Evolutionary conservation across 2,113 vertebrate species (phyloP).

Genomic region (Gorsachius goisagi): DNA sequence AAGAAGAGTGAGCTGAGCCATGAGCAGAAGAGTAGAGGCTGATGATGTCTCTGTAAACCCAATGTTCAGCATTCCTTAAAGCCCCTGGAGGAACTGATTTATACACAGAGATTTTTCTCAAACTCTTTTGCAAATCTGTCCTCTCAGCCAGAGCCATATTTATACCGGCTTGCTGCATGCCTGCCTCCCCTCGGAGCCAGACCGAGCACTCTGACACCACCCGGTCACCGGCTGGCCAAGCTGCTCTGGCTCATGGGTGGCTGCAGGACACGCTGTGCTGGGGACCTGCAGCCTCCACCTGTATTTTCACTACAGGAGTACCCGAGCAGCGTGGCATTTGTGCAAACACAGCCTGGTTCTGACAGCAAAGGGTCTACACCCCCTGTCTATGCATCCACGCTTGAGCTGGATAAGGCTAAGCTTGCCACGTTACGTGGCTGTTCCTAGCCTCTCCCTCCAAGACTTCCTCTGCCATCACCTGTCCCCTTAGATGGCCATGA

Average conservation of each 20-base stretch:
- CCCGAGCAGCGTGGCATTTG: accelerated
- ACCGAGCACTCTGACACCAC: accelerated
- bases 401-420: not conserved
- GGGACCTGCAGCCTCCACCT: not conserved
- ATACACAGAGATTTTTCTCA: not conserved
- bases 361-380: not conserved
- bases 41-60: not conserved
- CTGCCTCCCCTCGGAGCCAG: not conserved
- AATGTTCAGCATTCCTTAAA: not conserved
- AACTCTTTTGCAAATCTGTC: not conserved
- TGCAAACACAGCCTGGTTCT: not conserved
- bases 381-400: not conserved
- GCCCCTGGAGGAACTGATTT: not conserved
- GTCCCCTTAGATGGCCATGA: not conserved
- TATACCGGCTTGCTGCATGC: accelerated
- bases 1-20: not conserved
- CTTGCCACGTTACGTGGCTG: accelerated
- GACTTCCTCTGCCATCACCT: not conserved
- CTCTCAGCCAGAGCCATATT: not conserved
- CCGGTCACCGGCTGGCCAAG: not conserved
- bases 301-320: not conserved
- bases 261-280: not conserved
- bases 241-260: accelerated
- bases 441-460: not conserved
- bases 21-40: not conserved